phyloP scores from a whole-genome alignment of 2,888 invertebrate species.

The Choreutis nemorana region DNA sequence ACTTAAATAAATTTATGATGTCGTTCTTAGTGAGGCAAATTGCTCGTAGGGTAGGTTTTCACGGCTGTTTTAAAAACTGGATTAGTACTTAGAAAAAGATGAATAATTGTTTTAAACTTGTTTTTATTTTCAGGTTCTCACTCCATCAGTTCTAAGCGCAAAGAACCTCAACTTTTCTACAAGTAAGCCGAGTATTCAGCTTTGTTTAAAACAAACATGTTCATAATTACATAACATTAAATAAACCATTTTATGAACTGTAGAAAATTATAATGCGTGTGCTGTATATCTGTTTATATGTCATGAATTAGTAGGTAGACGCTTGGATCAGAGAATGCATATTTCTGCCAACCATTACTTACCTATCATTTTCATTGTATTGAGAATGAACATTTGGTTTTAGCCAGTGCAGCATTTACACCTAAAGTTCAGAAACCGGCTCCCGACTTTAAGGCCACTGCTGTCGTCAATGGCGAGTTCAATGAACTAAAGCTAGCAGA shows the following conservation, averaged over 20 bases:
- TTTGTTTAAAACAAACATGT: not conserved
- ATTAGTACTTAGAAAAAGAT: slow-evolving; percentile 2
- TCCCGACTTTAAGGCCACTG: slow-evolving; percentile 85
- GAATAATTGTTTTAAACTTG: slow-evolving; percentile 1
- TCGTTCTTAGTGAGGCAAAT: slow-evolving; percentile 36
- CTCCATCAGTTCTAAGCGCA: slow-evolving; percentile 26
- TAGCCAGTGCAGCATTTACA: slow-evolving; percentile 42
- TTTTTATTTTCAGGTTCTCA: slow-evolving; percentile 24
- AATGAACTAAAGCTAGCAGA: slow-evolving; percentile 83
- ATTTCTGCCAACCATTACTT: slow-evolving; percentile 4
- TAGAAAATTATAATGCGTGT: no score
- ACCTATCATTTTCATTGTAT: not conserved
- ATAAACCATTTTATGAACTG: not conserved
- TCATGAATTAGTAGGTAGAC: not conserved
- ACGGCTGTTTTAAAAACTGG: slow-evolving; percentile 1
- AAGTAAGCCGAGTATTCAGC: slow-evolving; percentile 24
- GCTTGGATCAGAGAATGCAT: not conserved
- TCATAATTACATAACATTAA: not conserved
- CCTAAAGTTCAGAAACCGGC: slow-evolving; percentile 80
- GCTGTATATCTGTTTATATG: slow-evolving; percentile 5
- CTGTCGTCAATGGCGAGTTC: slow-evolving; percentile 87
- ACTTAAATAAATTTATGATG: slow-evolving; percentile 21
- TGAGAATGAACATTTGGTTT: no score
- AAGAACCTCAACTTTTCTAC: slow-evolving; percentile 39
- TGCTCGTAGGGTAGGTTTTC: slow-evolving; percentile 30